phyloP scores from a whole-genome alignment of 2,888 invertebrate genomes.

The Diplolepis rosae region DNA sequence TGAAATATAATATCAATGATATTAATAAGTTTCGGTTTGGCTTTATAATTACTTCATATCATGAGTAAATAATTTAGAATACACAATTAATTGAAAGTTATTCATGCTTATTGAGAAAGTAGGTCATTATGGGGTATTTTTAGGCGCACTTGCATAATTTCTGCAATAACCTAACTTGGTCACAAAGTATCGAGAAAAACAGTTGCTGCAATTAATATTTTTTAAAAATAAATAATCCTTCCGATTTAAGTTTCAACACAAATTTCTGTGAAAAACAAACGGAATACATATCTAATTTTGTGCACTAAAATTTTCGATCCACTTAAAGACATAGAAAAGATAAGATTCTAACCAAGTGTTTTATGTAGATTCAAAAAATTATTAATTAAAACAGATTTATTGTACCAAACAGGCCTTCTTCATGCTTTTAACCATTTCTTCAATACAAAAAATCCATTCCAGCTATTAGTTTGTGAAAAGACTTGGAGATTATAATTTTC shows the following conservation, averaged over 20 bases:
- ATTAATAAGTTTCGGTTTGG: too few relatives aligned
- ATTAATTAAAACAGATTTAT: too few relatives aligned
- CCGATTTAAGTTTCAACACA: neutral
- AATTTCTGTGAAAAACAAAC: neutral
- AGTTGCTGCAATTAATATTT: neutral
- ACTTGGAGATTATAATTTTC: too few relatives aligned
- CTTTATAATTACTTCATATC: neutral
- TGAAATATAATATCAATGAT: too few relatives aligned
- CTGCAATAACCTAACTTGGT: constrained; percentile 4
- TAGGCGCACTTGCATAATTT: constrained; percentile 12
- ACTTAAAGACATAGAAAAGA: too few relatives aligned
- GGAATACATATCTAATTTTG: too few relatives aligned
- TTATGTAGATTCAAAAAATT: too few relatives aligned
- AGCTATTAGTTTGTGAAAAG: too few relatives aligned
- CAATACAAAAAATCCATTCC: too few relatives aligned
- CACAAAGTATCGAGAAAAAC: neutral
- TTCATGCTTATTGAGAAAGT: constrained; percentile 13
- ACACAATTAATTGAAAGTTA: constrained; percentile 2
- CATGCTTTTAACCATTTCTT: neutral
- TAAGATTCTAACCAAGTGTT: too few relatives aligned
- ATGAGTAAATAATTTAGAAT: neutral
- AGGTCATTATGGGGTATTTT: neutral
- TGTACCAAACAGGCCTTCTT: neutral
- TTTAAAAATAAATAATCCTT: neutral
- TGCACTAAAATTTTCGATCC: too few relatives aligned